Evolutionary conservation across 2,888 invertebrate species (phyloP), one percentile per base, ranked within the genome.

Genomic region (Hirtodrosophila trivittata): DNA sequence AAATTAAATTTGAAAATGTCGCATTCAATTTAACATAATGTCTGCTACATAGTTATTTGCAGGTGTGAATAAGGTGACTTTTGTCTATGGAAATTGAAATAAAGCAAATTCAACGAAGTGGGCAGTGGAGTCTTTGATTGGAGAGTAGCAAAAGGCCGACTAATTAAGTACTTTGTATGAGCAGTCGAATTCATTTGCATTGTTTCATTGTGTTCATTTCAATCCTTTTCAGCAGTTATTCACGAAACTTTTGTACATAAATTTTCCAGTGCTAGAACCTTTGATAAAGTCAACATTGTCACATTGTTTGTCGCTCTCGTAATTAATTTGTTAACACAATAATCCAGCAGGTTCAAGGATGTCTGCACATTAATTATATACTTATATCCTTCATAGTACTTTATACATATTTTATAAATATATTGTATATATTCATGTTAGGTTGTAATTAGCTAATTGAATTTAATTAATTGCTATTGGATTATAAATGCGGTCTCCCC

Each of bases 261-360:
- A 59, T 50, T 38, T 63, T 50, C 32, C 43, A 25, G 33, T 8
- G 26, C 12, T 42, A 45, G 38, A 32, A 33, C 55, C 35, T 51
- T 74, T 74, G 35, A 69, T 50, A 13, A 64, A 47, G 37, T 67
- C 64, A 62, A 65, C 85, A 42, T 35, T 57, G 55, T 59, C 55
- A 46, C 63, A 50, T 78, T 85, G 78, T 78, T 82, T 85, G 63
- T 14, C 26, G 37, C 30, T 55, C 46, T 54, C 54, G 63, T 85
- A 85, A 82, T 82, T 85, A 78, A 82, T 82, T 85, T 66, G 78
- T 82, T 71, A 65, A 65, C 71, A 77, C 66, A 70, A 74, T 74
- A 59, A 26, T 28, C 46, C 38, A 26, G 7, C 38, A 35, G 32
- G 32, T 39, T 66, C 32, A 60, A 51, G 56, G 62, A 21, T 67